These are phyloP conservation scores for Hecatera dysodea DNA, from an alignment of 2,888 invertebrate genomes.

Conservation along the genomic window DNA sequence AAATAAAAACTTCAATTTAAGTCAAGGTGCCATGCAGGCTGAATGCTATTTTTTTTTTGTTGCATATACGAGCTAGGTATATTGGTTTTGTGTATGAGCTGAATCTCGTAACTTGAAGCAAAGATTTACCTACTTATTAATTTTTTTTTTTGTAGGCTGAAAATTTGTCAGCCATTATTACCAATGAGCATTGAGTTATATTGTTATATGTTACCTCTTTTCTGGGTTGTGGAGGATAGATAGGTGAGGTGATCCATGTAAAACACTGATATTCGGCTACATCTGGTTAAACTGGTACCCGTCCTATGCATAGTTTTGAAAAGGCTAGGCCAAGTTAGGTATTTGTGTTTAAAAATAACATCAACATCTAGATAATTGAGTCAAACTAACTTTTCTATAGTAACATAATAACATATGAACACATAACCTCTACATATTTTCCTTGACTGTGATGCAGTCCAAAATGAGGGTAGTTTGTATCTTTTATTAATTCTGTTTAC, in stretches of 20 bases:
- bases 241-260: neutral
- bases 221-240: neutral
- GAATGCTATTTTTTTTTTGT: neutral
- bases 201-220: too few species aligned
- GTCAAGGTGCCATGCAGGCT: slow-evolving; percentile 24
- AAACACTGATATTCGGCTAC: neutral
- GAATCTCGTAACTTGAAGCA: neutral
- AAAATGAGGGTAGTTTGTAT: too few species aligned
- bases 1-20: slow-evolving; percentile 11
- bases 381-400: neutral
- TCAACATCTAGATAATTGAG: neutral
- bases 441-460: too few species aligned
- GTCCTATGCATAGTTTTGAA: neutral
- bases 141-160: neutral
- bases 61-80: neutral
- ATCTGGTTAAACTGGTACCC: neutral
- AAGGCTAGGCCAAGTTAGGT: neutral
- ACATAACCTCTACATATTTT: neutral
- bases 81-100: neutral
- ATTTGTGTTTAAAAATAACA: neutral
- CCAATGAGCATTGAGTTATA: neutral
- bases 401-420: too few species aligned
- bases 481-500: too few species aligned
- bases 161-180: neutral
- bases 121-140: too few species aligned